Evolutionary conservation across 2,113 vertebrate genomes (phyloP).

Genomic region (Argyrosomus japonicus): DNA sequence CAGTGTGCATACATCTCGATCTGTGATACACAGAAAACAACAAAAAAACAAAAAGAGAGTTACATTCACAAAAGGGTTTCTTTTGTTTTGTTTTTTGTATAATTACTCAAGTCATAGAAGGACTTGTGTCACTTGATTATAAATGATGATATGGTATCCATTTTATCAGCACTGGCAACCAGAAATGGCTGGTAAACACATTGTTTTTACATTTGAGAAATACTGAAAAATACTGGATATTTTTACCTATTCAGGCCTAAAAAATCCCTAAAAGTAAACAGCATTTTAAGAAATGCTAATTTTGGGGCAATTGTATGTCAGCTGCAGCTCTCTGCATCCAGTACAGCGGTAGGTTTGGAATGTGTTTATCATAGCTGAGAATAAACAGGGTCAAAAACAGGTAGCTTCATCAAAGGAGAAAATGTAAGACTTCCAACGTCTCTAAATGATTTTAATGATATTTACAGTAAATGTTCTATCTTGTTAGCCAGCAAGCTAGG

Average conservation of each 20-base stretch:
- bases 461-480: background rate
- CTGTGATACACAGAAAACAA: background rate
- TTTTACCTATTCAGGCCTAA: background rate
- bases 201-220: background rate
- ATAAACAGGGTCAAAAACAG: background rate
- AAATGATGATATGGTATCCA: background rate
- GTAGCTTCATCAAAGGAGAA: conserved; percentile 3
- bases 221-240: background rate
- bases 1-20: background rate
- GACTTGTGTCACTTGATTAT: background rate
- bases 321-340: background rate
- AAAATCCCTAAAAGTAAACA: background rate
- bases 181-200: background rate
- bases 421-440: background rate
- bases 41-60: too few species aligned
- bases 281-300: background rate
- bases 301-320: background rate
- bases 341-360: background rate
- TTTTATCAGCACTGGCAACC: background rate
- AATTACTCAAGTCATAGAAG: background rate
- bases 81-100: background rate
- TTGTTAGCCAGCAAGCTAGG: background rate
- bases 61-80: background rate
- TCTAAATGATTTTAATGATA: background rate
- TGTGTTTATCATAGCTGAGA: background rate